Evolutionary conservation across 2,888 invertebrate genomes (phyloP).

Genomic region (Uloborus plumipes): DNA sequence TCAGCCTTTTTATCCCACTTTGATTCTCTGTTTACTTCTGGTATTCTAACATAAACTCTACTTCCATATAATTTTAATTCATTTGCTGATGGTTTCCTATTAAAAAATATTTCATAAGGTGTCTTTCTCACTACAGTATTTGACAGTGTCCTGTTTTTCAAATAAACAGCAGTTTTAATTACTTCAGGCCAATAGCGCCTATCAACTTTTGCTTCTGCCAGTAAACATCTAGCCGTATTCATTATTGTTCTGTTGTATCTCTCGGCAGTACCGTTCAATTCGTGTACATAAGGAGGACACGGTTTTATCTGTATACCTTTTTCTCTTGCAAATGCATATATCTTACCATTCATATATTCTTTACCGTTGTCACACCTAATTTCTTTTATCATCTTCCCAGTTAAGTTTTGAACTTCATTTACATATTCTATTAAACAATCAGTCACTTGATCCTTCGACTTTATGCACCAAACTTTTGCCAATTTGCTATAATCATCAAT

Average conservation of each 20-base stretch:
- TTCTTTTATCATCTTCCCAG: background rate
- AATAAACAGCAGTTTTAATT: background rate
- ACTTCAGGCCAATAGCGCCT: background rate
- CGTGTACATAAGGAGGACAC: background rate
- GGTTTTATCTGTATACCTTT: background rate
- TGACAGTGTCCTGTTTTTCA: background rate
- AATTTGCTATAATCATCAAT: too few relatives aligned
- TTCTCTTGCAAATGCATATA: background rate
- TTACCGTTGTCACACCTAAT: background rate
- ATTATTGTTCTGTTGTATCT: background rate
- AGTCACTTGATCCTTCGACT: too few relatives aligned
- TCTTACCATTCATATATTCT: background rate
- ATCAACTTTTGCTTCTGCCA: constrained; percentile 5
- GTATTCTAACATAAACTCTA: background rate
- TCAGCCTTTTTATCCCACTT: constrained; percentile 1
- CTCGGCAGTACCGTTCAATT: background rate
- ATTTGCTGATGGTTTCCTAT: background rate
- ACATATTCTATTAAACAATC: too few relatives aligned
- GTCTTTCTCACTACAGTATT: background rate
- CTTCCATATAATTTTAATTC: background rate
- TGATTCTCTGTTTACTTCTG: background rate
- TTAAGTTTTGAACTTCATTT: too few relatives aligned
- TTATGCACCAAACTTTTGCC: too few relatives aligned
- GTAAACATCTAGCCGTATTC: background rate
- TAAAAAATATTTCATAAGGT: constrained; percentile 1